Evolutionary conservation across 2,888 invertebrate genomes (phyloP).

Genomic region (Andrena hattorfiana): DNA sequence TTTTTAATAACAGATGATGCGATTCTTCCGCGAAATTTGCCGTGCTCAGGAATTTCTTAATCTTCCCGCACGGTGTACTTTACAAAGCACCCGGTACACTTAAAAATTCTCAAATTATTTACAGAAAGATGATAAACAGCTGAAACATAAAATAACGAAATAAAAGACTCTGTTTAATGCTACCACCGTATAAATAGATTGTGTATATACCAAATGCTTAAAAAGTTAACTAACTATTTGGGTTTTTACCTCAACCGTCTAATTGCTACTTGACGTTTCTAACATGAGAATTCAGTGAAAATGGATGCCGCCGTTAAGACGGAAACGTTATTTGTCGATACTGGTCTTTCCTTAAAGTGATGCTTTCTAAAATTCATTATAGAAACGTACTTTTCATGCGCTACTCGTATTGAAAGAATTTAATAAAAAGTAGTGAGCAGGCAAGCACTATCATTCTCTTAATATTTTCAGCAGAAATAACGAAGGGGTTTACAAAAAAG

Average conservation of each 20-base stretch:
- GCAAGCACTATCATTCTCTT: background rate
- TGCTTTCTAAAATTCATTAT: background rate
- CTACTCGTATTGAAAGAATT: background rate
- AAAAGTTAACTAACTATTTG: background rate
- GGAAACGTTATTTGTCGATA: conserved; percentile 5
- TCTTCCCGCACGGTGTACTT: background rate
- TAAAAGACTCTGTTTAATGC: background rate
- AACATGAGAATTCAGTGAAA: conserved; percentile 1
- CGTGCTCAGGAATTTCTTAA: background rate
- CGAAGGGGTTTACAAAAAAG: background rate
- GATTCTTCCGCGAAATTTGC: too few species aligned
- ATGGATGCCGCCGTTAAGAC: background rate
- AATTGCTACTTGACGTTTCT: background rate
- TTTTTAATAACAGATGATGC: background rate
- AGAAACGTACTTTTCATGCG: background rate
- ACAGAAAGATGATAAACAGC: background rate
- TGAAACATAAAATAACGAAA: background rate
- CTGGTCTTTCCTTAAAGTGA: conserved; percentile 1
- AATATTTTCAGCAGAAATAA: background rate
- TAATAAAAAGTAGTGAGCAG: background rate
- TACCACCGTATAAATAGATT: conserved; percentile 4
- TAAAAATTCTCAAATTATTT: background rate
- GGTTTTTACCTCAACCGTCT: background rate
- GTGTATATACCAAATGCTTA: background rate
- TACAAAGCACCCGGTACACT: background rate